These are phyloP conservation scores for Myopa testacea DNA, from an alignment of 2,888 invertebrate species.

Conservation along the genomic window DNA sequence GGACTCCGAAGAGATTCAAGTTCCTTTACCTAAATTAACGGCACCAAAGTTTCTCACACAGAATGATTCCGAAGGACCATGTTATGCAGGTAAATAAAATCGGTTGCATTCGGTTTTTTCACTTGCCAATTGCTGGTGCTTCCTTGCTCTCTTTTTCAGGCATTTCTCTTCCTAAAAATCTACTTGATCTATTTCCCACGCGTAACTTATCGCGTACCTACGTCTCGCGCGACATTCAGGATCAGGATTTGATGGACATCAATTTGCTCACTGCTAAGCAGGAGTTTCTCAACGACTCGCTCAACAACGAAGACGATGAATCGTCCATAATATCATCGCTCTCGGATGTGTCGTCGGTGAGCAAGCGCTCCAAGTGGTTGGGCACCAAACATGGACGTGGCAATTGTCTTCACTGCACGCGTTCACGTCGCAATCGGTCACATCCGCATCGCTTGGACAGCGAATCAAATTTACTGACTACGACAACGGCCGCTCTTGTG, in stretches of 20 bases:
- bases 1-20: constrained; percentile 62
- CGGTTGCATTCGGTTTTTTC: background rate
- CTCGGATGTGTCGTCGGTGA: constrained; percentile 68
- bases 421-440: constrained; percentile 59
- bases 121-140: background rate
- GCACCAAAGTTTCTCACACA: constrained; percentile 64
- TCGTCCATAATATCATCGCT: constrained; percentile 66
- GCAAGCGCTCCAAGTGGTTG: constrained; percentile 64
- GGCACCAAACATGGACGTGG: constrained; percentile 64
- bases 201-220: constrained; percentile 65
- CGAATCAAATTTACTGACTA: constrained; percentile 50
- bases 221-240: constrained; percentile 66
- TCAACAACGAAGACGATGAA: constrained; percentile 66
- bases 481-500: constrained; percentile 35
- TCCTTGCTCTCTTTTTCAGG: constrained; percentile 48
- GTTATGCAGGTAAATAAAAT: constrained; percentile 61
- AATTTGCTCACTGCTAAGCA: constrained; percentile 62
- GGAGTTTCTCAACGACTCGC: constrained; percentile 64
- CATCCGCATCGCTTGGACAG: constrained; percentile 50
- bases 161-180: constrained; percentile 68
- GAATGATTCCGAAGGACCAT: constrained; percentile 65
- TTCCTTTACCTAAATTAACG: constrained; percentile 61
- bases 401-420: constrained; percentile 64
- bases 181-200: constrained; percentile 65
- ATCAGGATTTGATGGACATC: constrained; percentile 63